Conservation (phyloP, 2,888 invertebrate genomes). For the Ganaspis brasiliensis region DNA sequence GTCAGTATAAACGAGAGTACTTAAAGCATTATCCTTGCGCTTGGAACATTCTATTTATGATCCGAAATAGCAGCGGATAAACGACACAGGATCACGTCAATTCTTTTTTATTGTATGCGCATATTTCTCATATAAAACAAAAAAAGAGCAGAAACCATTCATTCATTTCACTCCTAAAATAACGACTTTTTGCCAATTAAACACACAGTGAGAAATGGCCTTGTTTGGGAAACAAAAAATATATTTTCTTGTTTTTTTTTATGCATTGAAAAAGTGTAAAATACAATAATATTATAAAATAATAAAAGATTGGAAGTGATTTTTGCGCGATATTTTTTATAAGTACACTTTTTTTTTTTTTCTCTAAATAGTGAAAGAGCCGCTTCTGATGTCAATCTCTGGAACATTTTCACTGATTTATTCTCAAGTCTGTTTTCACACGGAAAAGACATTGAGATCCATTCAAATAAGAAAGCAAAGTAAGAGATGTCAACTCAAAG, state of each 20-base stretch:
- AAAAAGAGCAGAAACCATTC: too few species aligned
- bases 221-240: too few species aligned
- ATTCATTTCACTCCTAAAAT: too few species aligned
- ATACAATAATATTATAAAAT: too few species aligned
- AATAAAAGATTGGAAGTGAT: too few species aligned
- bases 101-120: not conserved
- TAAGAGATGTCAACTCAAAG: slow-evolving; percentile 20
- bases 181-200: too few species aligned
- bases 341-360: too few species aligned
- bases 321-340: too few species aligned
- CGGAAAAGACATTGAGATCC: slow-evolving; percentile 7
- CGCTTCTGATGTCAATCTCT: not conserved
- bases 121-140: too few species aligned
- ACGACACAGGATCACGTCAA: not conserved
- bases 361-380: not conserved
- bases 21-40: slow-evolving; percentile 55
- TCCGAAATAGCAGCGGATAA: slow-evolving; percentile 5
- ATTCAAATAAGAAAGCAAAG: slow-evolving; percentile 16
- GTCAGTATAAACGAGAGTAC: slow-evolving; percentile 1
- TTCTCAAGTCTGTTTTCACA: not conserved
- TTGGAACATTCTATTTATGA: slow-evolving; percentile 57
- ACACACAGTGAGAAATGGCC: too few species aligned
- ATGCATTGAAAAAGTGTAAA: too few species aligned
- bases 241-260: too few species aligned
- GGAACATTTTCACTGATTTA: not conserved